A percentile compares a stretch with the other conserved stretches of the same genome.
These are phyloP conservation scores for Pandemis corylana DNA, from an alignment of 2,888 invertebrate species.

Conservation along the genomic window DNA sequence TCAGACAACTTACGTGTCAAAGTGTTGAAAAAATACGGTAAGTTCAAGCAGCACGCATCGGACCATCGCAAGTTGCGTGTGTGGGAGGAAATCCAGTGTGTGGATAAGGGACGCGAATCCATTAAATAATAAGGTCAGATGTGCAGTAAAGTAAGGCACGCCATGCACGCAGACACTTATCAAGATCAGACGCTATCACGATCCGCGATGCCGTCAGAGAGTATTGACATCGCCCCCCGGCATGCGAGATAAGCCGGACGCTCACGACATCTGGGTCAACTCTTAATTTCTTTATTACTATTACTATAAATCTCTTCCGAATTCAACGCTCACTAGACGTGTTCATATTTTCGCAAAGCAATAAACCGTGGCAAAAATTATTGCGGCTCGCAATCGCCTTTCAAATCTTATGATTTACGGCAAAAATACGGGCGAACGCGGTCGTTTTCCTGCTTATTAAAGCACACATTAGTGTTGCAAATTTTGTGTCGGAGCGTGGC, in stretches of 20 bases:
- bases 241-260: constrained; percentile 4
- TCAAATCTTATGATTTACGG: constrained; percentile 66
- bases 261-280: constrained; percentile 27
- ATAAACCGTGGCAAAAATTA: constrained; percentile 64
- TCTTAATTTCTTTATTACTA: constrained; percentile 33
- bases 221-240: constrained; percentile 20
- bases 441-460: constrained; percentile 45
- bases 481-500: constrained; percentile 16
- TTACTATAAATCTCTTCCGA: constrained; percentile 35
- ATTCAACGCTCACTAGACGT: constrained; percentile 31
- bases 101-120: constrained; percentile 25
- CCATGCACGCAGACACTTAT: constrained; percentile 18
- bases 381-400: constrained; percentile 60
- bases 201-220: background rate
- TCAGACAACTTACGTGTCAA: background rate
- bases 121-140: constrained; percentile 30
- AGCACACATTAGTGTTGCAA: background rate
- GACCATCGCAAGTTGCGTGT: background rate
- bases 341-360: constrained; percentile 52
- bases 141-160: constrained; percentile 18
- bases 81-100: background rate
- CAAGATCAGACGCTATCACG: constrained; percentile 19
- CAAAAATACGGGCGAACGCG: constrained; percentile 53
- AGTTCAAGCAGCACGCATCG: background rate
- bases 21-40: background rate